phyloP scores from a whole-genome alignment of 2,113 vertebrate species.

The Spea multiplicata region DNA sequence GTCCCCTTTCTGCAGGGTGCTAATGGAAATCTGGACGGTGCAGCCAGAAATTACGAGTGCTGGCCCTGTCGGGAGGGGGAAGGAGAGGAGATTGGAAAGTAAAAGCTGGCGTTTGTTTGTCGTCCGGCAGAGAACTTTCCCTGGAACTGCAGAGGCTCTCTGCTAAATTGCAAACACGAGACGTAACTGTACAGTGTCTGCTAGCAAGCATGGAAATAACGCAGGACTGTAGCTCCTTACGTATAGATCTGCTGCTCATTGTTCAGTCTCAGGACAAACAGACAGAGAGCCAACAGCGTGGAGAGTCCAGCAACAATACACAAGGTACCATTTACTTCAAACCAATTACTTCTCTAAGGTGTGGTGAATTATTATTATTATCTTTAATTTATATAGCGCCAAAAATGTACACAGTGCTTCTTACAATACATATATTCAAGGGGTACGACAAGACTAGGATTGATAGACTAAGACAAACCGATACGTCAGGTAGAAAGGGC shows the following conservation, averaged over 20 bases:
- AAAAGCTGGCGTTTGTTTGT: slow-evolving; percentile 41
- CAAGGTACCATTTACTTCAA: slow-evolving; percentile 20
- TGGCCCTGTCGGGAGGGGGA: slow-evolving; percentile 36
- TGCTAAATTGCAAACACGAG: neutral
- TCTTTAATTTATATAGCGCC: too few species aligned
- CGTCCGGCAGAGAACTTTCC: slow-evolving; percentile 16
- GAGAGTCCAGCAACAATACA: neutral
- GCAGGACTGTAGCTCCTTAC: slow-evolving; percentile 39
- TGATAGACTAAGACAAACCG: too few species aligned
- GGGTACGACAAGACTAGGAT: too few species aligned
- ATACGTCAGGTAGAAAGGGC: too few species aligned
- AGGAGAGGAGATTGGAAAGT: slow-evolving; percentile 41
- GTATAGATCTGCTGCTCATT: slow-evolving; percentile 37
- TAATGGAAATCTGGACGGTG: slow-evolving; percentile 45
- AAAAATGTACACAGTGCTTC: too few species aligned
- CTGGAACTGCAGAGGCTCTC: slow-evolving; percentile 7
- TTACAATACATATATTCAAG: too few species aligned
- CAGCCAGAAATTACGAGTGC: slow-evolving; percentile 32
- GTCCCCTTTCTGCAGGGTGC: slow-evolving; percentile 45
- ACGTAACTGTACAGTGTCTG: neutral
- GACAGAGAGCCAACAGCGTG: neutral
- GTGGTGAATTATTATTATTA: too few species aligned
- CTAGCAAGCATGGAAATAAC: slow-evolving; percentile 38
- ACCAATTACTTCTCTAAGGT: neutral
- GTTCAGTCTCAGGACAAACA: slow-evolving; percentile 41